Conservation (phyloP, 2,113 vertebrate species). For the Oriolus oriolus region DNA sequence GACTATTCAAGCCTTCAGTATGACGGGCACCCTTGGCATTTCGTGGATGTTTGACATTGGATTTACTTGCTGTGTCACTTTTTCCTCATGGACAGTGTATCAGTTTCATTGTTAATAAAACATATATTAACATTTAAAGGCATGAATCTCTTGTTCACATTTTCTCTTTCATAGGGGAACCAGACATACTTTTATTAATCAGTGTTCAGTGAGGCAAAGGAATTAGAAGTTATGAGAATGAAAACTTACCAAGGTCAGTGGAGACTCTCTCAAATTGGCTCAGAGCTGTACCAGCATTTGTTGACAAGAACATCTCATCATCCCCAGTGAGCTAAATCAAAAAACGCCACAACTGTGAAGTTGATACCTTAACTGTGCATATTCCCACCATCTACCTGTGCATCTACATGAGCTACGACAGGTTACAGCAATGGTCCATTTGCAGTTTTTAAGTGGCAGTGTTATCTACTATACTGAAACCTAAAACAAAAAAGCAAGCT, state of each 20-base stretch:
- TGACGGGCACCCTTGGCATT: background rate
- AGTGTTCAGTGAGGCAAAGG: background rate
- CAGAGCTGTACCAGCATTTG: slow-evolving; percentile 85
- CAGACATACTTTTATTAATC: background rate
- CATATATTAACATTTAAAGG: background rate
- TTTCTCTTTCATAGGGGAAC: background rate
- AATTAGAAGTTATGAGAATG: background rate
- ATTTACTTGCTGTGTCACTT: background rate
- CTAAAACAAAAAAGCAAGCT: background rate
- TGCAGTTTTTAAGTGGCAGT: background rate
- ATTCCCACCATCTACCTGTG: background rate
- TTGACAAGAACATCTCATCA: slow-evolving; percentile 87
- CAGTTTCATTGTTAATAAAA: background rate
- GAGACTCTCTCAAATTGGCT: slow-evolving; percentile 96
- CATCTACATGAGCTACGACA: background rate
- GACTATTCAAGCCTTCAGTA: background rate
- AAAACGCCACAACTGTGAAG: background rate
- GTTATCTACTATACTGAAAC: background rate
- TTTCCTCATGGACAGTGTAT: background rate
- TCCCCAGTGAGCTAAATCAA: slow-evolving; percentile 83
- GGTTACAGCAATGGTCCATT: background rate
- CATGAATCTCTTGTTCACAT: background rate
- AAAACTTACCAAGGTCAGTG: slow-evolving; percentile 81
- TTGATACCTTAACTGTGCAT: background rate
- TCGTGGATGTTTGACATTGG: background rate